Evolutionary conservation across 23 tunicate genomes (phyloP), one percentile per base, ranked within the genome.

Genomic region (Styela clava): DNA sequence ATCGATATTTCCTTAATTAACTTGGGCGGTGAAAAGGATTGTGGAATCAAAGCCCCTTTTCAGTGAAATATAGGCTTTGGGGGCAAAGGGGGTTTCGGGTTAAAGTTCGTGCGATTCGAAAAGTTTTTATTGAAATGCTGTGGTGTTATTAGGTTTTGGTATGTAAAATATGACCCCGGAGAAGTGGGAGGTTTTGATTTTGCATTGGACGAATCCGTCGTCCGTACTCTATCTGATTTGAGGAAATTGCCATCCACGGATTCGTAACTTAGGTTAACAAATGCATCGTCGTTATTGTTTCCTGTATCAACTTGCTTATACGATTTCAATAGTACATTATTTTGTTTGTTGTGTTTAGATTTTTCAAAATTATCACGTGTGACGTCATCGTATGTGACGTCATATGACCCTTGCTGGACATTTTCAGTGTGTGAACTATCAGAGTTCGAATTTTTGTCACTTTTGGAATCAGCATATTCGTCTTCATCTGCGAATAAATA

Each of bases 31-130:
- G n/a, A n/a, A n/a, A n/a, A n/a, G n/a, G n/a, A n/a, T n/a, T n/a
- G n/a, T n/a, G n/a, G n/a, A n/a, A n/a, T n/a, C n/a, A n/a, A n/a
- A n/a, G n/a, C n/a, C n/a, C n/a, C n/a, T n/a, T 23, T 25, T 76
- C 30, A 76, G 24, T 76, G 81, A n/a, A 76, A 76, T 35, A 76
- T 44, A 76, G 81, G 81, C 27, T 76, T 76, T 1, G 81, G 81
- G 20, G 81, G 81, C 67, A 76, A 36, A 23, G 81, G 81, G 16
- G 81, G 81, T n/a, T 52, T 76, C 0, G 81, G 16, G 0, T 19
- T 20, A 36, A 76, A 44, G 35, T 67, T 22, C 18, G 64, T 44
- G 81, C 31, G 64, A 52, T 44, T 44, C 21, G 81, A 25, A 44
- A 35, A 3, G 34, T 34, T 32, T 44, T 76, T 76, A 24, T 26